Evolutionary conservation across 2,797 vertebrate genomes (phyloP).

Genomic region (Calcarius lapponicus): DNA sequence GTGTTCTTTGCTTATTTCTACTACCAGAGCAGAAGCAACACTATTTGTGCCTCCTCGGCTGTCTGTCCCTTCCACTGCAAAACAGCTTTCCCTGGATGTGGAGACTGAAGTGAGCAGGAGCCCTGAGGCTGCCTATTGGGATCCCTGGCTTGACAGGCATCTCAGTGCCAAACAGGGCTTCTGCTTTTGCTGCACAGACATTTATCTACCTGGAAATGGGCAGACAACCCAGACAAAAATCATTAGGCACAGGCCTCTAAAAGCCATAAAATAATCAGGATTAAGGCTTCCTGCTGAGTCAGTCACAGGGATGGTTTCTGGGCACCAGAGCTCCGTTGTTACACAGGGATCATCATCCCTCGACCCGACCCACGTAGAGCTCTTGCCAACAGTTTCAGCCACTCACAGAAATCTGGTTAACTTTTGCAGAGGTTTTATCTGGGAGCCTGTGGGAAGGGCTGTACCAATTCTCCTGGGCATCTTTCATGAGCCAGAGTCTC

Average conservation of each 20-base stretch:
- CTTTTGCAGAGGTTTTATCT: neutral
- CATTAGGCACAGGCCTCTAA: neutral
- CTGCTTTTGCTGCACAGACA: neutral
- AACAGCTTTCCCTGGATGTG: neutral
- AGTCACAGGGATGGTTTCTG: slow-evolving; percentile 6
- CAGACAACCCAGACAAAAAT: slow-evolving; percentile 16
- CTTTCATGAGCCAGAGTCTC: neutral
- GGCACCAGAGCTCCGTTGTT: neutral
- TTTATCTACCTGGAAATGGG: slow-evolving; percentile 44
- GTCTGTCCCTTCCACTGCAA: neutral
- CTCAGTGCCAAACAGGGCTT: neutral
- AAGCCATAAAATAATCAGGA: slow-evolving; percentile 8
- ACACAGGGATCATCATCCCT: neutral
- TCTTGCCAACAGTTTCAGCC: neutral
- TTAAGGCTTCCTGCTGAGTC: slow-evolving; percentile 28
- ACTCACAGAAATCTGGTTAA: neutral
- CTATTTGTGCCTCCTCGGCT: neutral
- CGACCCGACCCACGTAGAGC: accelerated
- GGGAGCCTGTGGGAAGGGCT: neutral
- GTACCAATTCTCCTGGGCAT: neutral
- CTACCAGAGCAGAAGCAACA: neutral
- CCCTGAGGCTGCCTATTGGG: neutral
- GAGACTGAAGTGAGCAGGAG: neutral
- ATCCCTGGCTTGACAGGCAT: neutral
- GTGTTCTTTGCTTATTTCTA: neutral